These are phyloP conservation scores for Netelia fuscicornis DNA, from an alignment of 2,888 invertebrate species.

Conservation along the genomic window DNA sequence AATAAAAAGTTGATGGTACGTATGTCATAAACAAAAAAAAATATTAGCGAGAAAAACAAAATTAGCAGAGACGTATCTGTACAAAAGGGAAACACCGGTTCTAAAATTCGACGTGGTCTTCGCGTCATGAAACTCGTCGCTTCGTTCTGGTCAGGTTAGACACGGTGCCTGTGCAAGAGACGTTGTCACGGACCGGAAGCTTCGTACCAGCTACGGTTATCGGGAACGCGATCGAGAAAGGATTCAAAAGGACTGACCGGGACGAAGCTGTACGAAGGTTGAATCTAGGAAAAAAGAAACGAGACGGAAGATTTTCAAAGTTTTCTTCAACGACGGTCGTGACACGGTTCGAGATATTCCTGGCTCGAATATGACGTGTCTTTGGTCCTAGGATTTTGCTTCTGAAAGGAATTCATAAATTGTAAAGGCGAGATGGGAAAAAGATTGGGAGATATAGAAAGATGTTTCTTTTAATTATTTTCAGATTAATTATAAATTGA, in stretches of 20 bases:
- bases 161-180: conserved; percentile 31
- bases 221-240: conserved; percentile 52
- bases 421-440: neutral
- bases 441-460: too few relatives aligned
- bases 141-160: conserved; percentile 20
- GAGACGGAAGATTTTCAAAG: conserved; percentile 23
- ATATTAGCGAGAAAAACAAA: neutral
- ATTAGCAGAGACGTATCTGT: neutral
- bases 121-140: conserved; percentile 16
- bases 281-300: conserved; percentile 7
- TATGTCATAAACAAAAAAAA: neutral
- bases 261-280: conserved; percentile 13
- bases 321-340: neutral
- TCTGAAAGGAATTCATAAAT: neutral
- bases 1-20: conserved; percentile 4
- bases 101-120: conserved; percentile 60
- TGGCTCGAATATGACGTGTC: neutral
- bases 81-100: conserved; percentile 56
- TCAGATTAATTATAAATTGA: too few relatives aligned
- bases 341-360: neutral
- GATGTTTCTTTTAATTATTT: too few relatives aligned
- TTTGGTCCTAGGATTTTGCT: neutral
- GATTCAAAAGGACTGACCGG: conserved; percentile 55
- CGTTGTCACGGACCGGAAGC: conserved; percentile 51
- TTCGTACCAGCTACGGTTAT: conserved; percentile 50